These are phyloP conservation scores for Hyppa rectilinea DNA, from an alignment of 2,888 invertebrate genomes.

Conservation along the genomic window DNA sequence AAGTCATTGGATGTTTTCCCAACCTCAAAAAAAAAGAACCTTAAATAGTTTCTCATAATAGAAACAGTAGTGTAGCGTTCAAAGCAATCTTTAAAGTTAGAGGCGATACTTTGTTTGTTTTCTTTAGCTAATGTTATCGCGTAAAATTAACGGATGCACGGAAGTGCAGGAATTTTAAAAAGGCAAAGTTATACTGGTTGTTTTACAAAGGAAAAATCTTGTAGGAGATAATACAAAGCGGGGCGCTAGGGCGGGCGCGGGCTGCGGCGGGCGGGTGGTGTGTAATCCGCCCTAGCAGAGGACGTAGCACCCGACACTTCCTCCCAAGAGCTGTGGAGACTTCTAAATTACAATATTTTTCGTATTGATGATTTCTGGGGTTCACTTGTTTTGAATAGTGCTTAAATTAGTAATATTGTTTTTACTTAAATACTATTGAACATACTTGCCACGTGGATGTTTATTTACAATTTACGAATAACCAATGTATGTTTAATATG, in stretches of 20 bases:
- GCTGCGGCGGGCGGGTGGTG: slow-evolving; percentile 65
- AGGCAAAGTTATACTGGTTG: slow-evolving; percentile 46
- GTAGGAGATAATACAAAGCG: slow-evolving; percentile 81
- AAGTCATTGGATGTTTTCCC: no score
- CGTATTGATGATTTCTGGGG: neutral
- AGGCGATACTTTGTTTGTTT: slow-evolving; percentile 9
- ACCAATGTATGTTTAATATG: no score
- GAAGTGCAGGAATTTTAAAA: slow-evolving; percentile 51
- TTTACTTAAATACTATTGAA: no score
- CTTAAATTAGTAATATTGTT: no score
- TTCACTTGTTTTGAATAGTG: neutral
- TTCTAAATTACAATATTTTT: slow-evolving; percentile 4
- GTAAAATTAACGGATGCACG: slow-evolving; percentile 51
- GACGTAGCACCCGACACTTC: slow-evolving; percentile 65
- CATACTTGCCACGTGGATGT: no score
- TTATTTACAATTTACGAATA: no score
- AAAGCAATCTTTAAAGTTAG: slow-evolving; percentile 1
- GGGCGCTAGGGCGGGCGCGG: slow-evolving; percentile 68
- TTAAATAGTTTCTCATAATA: neutral
- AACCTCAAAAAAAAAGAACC: no score
- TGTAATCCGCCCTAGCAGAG: slow-evolving; percentile 73
- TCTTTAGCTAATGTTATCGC: slow-evolving; percentile 39
- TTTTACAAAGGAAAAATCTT: slow-evolving; percentile 70
- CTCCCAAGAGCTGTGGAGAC: slow-evolving; percentile 51
- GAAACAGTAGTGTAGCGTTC: neutral